These are phyloP conservation scores for Hirtodrosophila histrioides DNA, from an alignment of 2,888 invertebrate species.

Conservation along the genomic window DNA sequence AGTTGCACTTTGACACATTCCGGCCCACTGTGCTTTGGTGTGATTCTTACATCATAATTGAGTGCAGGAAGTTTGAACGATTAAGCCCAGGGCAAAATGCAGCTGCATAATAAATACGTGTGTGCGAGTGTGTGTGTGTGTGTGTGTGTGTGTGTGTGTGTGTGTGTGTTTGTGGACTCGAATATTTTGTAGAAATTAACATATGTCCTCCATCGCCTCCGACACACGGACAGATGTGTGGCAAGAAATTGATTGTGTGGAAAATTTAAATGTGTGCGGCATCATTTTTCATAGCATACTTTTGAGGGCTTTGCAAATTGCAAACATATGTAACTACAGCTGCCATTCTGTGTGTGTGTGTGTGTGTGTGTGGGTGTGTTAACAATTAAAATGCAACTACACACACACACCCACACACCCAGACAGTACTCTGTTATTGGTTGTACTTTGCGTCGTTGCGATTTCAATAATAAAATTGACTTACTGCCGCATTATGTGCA, in stretches of 20 bases:
- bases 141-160: background rate
- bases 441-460: constrained; percentile 46
- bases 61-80: constrained; percentile 55
- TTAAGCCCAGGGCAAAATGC: constrained; percentile 48
- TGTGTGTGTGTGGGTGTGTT: constrained; percentile 5
- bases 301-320: constrained; percentile 73
- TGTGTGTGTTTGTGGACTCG: constrained; percentile 11
- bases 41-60: constrained; percentile 35
- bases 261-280: constrained; percentile 60
- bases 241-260: constrained; percentile 70
- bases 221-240: constrained; percentile 21
- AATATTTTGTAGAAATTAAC: constrained; percentile 58
- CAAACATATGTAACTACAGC: constrained; percentile 40
- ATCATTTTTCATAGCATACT: constrained; percentile 70
- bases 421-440: constrained; percentile 35
- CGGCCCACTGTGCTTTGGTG: no score
- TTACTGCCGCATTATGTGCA: constrained; percentile 67
- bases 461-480: constrained; percentile 77
- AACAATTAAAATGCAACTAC: constrained; percentile 34
- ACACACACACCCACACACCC: background rate
- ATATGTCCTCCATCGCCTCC: constrained; percentile 35
- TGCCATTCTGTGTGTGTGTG: background rate
- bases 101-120: no score
- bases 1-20: no score
- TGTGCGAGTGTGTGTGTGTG: background rate